Base-by-base conservation (phyloP, 2,113 vertebrate genomes). In the Ranitomeya variabilis region DNA sequence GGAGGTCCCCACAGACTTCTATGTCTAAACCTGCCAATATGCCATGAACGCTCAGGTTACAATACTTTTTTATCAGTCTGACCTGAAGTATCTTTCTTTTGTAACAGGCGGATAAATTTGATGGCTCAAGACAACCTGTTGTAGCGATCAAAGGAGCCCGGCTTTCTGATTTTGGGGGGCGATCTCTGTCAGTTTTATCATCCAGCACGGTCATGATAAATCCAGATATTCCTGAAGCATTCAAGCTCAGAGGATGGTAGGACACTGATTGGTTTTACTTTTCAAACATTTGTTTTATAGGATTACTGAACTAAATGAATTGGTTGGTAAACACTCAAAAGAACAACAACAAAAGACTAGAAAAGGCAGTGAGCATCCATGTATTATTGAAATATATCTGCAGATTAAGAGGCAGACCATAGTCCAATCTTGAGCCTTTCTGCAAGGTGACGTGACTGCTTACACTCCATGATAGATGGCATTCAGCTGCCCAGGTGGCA, bases 211-310 rank as follows among this genome's bases (percentile, higher is more conserved):
- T 99, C 89, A 93, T 99, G 92, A 85, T 97, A 92, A 99, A 99
- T 93, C 98, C 98, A 8, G 98, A 99, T 92, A 97, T 97, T 91
- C 97, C 97, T 4, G 97, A 99, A 93, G 96, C 98, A 45, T 96
- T 98, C 91, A 99, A 99, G 90, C 96, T 99, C 73, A 94, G 98
- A 89, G 97, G 97, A 94, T 99, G 98, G 98, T 99, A 95, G 86
- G 96, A n/a, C 23, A 79, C 78, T 19, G 4, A 57, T 66, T 82
- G 37, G 37, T 3, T 82, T 11, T 66, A 21, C 21, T 66, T 69
- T 12, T 11, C 12, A 6, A 7, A 21, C 11, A 16, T 64, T 62
- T 11, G 8, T 7, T 10, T 10, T n/a, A 23, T 23, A 23, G 66
- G 21, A 23, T 13, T 2, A 12, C 66, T 23, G 66, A 66, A 66